Evolutionary conservation across 2,888 invertebrate genomes (phyloP).

Genomic region (Pseudeuparius sepicola): DNA sequence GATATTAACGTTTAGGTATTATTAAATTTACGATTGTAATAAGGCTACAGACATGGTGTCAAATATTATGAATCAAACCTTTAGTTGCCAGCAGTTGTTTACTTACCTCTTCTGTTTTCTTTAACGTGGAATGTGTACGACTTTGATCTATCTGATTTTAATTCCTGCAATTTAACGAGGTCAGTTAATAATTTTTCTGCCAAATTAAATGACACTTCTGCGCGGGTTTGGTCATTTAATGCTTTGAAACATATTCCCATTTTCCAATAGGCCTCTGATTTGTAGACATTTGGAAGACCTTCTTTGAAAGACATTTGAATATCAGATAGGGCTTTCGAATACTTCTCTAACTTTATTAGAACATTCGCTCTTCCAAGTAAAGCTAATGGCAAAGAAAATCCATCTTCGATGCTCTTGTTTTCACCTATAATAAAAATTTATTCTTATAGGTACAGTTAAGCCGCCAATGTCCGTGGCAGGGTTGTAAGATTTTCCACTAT

Average conservation of each 20-base stretch:
- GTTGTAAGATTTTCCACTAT: no score
- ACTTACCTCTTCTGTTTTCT: no score
- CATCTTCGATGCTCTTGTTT: constrained; percentile 45
- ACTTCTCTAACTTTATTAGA: constrained; percentile 48
- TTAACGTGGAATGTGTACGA: no score
- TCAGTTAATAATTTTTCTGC: constrained; percentile 46
- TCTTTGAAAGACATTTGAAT: constrained; percentile 55
- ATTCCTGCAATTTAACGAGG: background rate
- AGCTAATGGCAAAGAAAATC: constrained; percentile 53
- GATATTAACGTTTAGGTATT: no score
- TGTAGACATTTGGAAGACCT: constrained; percentile 50
- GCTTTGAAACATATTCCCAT: constrained; percentile 61
- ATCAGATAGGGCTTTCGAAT: constrained; percentile 54
- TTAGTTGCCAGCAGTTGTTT: no score
- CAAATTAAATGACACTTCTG: constrained; percentile 55
- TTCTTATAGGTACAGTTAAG: no score
- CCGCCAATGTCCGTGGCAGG: no score
- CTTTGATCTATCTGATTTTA: background rate
- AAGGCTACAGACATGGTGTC: no score
- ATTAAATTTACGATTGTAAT: no score
- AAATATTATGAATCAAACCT: no score
- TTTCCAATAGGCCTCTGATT: constrained; percentile 57
- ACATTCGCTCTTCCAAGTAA: constrained; percentile 58
- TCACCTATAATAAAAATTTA: constrained; percentile 25
- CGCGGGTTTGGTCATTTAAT: constrained; percentile 48